Base-by-base conservation (phyloP, 2,113 vertebrate species). In the Dipodomys spectabilis region DNA sequence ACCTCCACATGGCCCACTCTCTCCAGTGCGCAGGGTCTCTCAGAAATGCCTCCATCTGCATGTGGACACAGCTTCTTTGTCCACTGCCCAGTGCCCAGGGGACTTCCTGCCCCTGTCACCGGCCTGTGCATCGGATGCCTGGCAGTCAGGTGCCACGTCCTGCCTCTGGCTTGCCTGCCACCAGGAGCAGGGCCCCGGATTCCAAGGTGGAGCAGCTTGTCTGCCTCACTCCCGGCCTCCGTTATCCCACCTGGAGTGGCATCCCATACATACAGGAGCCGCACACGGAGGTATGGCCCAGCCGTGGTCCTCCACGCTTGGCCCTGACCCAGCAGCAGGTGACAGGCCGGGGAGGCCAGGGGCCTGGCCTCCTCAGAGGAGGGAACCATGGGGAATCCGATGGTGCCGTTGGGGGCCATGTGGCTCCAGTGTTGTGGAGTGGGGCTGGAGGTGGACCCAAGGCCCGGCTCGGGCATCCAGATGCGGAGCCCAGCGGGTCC, bases 1-100 rank as follows among this genome's bases (percentile, higher is more conserved):
- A 27, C 19, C 13, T 7, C 35, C 23, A 27, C 7, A 18, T 8
- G 2, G 15, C 27, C 35, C 27, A 23, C 62, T 7, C 28, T 8
- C 30, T 65, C 49, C 6, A 2, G 4, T 16, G 39, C 12, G 12
- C 53, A 25, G 16, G 19, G 3, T 0, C 9, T 82, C 77, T 79
- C 7, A 1, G 0, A 7, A 28, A 30, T 0, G 49, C 22, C 32
- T 39, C 67, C 39, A 39, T 39, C 90, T 0, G 2, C 2, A 1
- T 32, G 20, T 49, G n/a, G 22, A 44, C 12, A 39, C 7, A 49
- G 15, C 25, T 23, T 7, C 30, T n/a, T 2, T 12, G 30, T 39
- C 53, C 71, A 80, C 16, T 18, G 8, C 9, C 20, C 5, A 1
- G 11, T 53, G 53, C 22, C 9, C n/a, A 64, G 69, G 32, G 16